Base-by-base conservation (phyloP, 2,888 invertebrate species). In the Clanis bilineata region DNA sequence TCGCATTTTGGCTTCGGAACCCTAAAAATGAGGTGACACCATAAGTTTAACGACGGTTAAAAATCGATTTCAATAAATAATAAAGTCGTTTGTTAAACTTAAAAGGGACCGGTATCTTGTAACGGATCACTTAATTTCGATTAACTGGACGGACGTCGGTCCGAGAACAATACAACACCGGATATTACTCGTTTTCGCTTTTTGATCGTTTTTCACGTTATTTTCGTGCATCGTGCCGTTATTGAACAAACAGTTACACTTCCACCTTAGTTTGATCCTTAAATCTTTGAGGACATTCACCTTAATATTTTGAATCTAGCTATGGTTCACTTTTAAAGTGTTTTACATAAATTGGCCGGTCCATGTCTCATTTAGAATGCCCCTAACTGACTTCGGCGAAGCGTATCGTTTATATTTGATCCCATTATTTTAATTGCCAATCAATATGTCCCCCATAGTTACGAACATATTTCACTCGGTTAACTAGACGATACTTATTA, bases 71-170 rank as follows among this genome's bases (percentile, higher is more conserved):
- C 79, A 74, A 85, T 86, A 87, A 86, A 85, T 83, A 87, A 82
- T 80, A 78, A 73, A 76, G 79, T 80, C 83, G 82, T 82, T 83
- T 80, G 80, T 82, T 81, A 78, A 83, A 79, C 72, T 78, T 76
- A 77, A 77, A 68, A 68, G 69, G 72, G 73, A 75, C 84, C 82
- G 80, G 86, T 88, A 88, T 88, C 89, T 82, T 83, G 86, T 85
- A 87, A 90, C 89, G 89, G 90, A 90, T 91, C 91, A 87, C 91
- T 90, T 90, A 90, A 88, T 90, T 90, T 88, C 88, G 89, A 90
- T 89, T 88, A 90, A 83, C 82, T 76, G 74, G 69, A 73, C 82
- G 79, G 80, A 78, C 79, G 78, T 75, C 65, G 70, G 76, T 75
- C 77, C 70, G 75, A 77, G 82, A 88, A 90, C 90, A 90, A 90